Conservation (phyloP, 2,113 vertebrate genomes). For the Callospermophilus lateralis region DNA sequence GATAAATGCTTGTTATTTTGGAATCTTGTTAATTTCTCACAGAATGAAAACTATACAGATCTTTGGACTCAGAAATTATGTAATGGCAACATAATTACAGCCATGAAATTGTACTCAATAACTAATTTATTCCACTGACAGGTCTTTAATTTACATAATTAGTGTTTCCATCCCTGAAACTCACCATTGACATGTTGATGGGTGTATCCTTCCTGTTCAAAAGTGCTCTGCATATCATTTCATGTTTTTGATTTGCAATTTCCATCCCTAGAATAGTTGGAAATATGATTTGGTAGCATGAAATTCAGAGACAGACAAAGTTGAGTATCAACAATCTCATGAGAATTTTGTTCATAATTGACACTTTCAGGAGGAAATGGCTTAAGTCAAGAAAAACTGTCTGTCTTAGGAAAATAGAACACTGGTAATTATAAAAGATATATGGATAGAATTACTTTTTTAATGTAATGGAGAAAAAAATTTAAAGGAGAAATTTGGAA, state of each 20-base stretch:
- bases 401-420: neutral
- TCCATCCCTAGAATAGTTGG: constrained; percentile 8
- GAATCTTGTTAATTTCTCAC: neutral
- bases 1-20: neutral
- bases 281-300: neutral
- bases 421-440: neutral
- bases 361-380: neutral
- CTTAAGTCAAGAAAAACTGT: neutral
- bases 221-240: neutral
- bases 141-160: neutral
- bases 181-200: neutral
- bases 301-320: neutral
- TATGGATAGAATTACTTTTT: neutral
- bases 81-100: neutral
- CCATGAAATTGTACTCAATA: neutral
- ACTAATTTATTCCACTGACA: neutral
- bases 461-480: neutral
- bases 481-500: no score
- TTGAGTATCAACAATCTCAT: neutral
- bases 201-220: neutral
- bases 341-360: neutral
- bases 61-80: neutral
- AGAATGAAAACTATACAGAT: neutral
- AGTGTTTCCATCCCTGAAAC: neutral
- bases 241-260: neutral